phyloP scores from a whole-genome alignment of 2,797 vertebrate species.

The Mus caroli region DNA sequence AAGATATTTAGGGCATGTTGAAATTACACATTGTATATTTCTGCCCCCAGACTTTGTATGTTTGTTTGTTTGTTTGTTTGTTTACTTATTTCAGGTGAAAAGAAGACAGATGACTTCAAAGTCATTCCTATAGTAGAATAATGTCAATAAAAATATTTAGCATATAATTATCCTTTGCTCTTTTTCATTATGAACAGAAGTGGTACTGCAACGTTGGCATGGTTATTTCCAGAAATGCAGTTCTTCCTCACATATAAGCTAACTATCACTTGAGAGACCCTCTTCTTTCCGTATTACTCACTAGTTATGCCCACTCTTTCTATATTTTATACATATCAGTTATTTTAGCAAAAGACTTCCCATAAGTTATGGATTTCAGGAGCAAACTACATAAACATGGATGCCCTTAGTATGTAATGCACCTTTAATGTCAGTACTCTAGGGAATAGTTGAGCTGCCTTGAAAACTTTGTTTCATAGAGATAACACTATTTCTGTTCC shows the following conservation, averaged over 20 bases:
- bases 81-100: not conserved
- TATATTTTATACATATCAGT: too few species aligned
- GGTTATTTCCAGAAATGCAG: not conserved
- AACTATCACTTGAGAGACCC: not conserved
- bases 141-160: constrained; percentile 29
- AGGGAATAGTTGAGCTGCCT: fast-evolving
- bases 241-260: not conserved
- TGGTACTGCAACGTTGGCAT: not conserved
- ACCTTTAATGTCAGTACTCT: not conserved
- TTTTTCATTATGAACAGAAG: not conserved
- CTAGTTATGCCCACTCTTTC: too few species aligned
- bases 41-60: not conserved
- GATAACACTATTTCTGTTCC: fast-evolving
- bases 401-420: too few species aligned
- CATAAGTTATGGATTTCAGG: too few species aligned
- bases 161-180: not conserved
- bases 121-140: not conserved
- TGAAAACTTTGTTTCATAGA: not conserved
- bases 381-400: not conserved
- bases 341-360: not conserved
- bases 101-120: not conserved
- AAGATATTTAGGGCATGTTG: not conserved
- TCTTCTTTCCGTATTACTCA: not conserved
- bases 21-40: too few species aligned
- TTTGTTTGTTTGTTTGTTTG: too few species aligned